phyloP scores from a whole-genome alignment of 2,113 vertebrate genomes.

The Marmota monax region DNA sequence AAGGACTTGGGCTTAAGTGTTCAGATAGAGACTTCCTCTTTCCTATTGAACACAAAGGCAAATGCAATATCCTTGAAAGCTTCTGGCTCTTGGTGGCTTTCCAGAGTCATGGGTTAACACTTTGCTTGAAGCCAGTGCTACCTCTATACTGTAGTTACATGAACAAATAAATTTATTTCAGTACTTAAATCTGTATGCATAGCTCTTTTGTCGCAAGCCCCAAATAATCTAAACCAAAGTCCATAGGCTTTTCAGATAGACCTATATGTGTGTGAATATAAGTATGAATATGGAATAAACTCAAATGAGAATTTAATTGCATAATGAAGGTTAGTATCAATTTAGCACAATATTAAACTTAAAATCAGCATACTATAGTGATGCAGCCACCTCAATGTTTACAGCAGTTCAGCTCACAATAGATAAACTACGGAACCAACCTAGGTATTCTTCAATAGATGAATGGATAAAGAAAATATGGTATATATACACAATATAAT shows the following conservation, averaged over 20 bases:
- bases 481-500: too few relatives aligned
- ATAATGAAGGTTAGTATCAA: background rate
- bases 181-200: background rate
- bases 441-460: too few relatives aligned
- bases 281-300: background rate
- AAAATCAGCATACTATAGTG: too few relatives aligned
- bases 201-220: background rate
- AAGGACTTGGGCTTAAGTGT: background rate
- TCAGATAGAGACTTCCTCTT: background rate
- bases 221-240: background rate
- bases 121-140: background rate
- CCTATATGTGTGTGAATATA: background rate
- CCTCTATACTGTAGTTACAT: background rate
- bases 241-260: background rate
- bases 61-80: background rate
- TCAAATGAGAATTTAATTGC: background rate
- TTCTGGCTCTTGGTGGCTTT: background rate
- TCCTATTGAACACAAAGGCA: background rate
- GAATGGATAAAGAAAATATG: too few relatives aligned
- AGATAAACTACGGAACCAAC: too few relatives aligned
- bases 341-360: background rate
- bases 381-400: too few relatives aligned
- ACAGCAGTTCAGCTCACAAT: too few relatives aligned
- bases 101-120: background rate
- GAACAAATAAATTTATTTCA: background rate